phyloP scores from a whole-genome alignment of 2,888 invertebrate genomes.

The Phragmatobia fuliginosa region DNA sequence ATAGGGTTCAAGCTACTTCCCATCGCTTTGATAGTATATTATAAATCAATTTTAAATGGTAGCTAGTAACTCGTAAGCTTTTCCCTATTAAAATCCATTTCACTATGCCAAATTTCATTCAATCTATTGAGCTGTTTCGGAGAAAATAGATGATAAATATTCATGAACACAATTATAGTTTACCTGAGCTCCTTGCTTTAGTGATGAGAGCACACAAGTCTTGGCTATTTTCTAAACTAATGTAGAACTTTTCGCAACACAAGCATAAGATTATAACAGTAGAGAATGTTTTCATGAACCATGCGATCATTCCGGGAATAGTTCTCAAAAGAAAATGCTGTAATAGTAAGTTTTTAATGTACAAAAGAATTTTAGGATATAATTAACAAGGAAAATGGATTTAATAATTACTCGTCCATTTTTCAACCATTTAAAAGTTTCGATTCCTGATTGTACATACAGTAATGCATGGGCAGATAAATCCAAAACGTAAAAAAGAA shows the following conservation, averaged over 20 bases:
- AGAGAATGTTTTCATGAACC: conserved; percentile 16
- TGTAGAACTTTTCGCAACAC: conserved; percentile 28
- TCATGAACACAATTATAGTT: neutral
- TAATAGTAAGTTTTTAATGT: neutral
- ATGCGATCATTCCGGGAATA: neutral
- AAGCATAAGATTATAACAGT: conserved; percentile 10
- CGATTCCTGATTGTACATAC: conserved; percentile 11
- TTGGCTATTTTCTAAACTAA: conserved; percentile 22
- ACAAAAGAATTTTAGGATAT: no score
- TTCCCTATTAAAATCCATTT: no score
- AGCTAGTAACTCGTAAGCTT: no score
- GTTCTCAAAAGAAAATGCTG: neutral
- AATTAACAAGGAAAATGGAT: no score
- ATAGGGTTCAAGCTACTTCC: no score
- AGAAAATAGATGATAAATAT: neutral
- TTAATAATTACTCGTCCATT: neutral
- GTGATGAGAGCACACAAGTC: conserved; percentile 20
- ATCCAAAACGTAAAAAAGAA: conserved; percentile 19
- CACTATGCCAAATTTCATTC: no score
- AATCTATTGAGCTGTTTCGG: neutral
- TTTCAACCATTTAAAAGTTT: neutral
- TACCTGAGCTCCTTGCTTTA: conserved; percentile 22
- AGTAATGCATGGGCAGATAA: conserved; percentile 11
- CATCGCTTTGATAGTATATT: no score
- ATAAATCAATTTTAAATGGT: no score